Conservation (phyloP, 2,113 vertebrate genomes). For the Laticauda colubrina region DNA sequence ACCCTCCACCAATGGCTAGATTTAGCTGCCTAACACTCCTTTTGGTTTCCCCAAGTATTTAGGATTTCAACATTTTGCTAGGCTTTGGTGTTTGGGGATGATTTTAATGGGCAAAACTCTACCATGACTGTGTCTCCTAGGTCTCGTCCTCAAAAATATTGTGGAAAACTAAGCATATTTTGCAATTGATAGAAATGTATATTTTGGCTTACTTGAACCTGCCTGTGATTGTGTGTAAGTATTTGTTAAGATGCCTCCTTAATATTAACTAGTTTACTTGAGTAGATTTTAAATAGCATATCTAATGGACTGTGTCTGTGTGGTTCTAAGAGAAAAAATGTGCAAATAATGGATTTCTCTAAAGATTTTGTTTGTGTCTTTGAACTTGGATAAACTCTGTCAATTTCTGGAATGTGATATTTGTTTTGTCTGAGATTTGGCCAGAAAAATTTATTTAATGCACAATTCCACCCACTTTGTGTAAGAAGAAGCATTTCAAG, state of each 20-base stretch:
- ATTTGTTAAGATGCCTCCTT: neutral
- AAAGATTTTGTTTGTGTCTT: slow-evolving; percentile 18
- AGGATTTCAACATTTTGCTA: neutral
- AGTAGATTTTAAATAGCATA: neutral
- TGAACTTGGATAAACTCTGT: neutral
- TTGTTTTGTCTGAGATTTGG: slow-evolving; percentile 10
- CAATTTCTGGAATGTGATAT: neutral
- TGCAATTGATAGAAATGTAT: neutral
- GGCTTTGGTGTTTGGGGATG: neutral
- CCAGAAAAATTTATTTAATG: neutral
- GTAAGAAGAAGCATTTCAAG: neutral
- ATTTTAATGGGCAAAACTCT: neutral
- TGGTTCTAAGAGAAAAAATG: neutral
- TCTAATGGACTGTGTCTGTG: neutral
- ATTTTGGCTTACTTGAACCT: neutral
- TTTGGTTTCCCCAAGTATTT: neutral
- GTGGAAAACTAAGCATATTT: neutral
- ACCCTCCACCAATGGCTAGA: neutral
- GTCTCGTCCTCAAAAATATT: neutral
- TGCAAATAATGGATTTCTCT: neutral
- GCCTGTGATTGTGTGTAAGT: neutral
- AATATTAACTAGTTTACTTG: neutral
- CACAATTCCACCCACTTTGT: neutral
- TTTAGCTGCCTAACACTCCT: neutral
- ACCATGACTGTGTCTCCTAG: neutral